These are phyloP conservation scores for Girardinus metallicus DNA, from an alignment of 2,797 vertebrate species.

Conservation along the genomic window DNA sequence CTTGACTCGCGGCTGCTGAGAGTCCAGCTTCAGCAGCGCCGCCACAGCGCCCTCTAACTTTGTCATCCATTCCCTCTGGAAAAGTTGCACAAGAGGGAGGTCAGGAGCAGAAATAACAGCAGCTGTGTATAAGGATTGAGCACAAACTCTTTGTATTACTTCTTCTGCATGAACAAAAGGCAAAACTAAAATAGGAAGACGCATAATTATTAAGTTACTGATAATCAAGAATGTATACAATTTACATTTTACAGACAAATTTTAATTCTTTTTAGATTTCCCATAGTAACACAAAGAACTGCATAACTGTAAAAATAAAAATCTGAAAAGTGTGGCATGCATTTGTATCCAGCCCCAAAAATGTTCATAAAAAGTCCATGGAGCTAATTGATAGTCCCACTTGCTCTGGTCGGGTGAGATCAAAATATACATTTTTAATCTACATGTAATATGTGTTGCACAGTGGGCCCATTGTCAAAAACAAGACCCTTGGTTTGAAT, in stretches of 20 bases:
- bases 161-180: not conserved
- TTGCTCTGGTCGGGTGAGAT: not conserved
- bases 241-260: not conserved
- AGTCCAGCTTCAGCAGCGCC: slow-evolving; percentile 78
- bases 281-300: not conserved
- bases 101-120: not conserved
- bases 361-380: not conserved
- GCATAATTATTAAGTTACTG: not conserved
- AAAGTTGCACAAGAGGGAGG: slow-evolving; percentile 16
- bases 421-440: not conserved
- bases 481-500: not conserved
- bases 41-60: slow-evolving; percentile 85
- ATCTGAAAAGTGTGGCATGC: not conserved
- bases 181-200: not conserved
- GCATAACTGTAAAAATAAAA: not conserved
- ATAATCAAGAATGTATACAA: not conserved
- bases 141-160: not conserved
- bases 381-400: not conserved
- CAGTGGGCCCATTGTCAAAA: not conserved
- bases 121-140: not conserved
- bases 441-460: not conserved
- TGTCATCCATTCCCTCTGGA: slow-evolving; percentile 89
- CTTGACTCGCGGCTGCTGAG: slow-evolving; percentile 71
- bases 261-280: not conserved
- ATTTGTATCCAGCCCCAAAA: not conserved